Base-by-base conservation (phyloP, 2,113 vertebrate genomes). In the Periophthalmus modestus region DNA sequence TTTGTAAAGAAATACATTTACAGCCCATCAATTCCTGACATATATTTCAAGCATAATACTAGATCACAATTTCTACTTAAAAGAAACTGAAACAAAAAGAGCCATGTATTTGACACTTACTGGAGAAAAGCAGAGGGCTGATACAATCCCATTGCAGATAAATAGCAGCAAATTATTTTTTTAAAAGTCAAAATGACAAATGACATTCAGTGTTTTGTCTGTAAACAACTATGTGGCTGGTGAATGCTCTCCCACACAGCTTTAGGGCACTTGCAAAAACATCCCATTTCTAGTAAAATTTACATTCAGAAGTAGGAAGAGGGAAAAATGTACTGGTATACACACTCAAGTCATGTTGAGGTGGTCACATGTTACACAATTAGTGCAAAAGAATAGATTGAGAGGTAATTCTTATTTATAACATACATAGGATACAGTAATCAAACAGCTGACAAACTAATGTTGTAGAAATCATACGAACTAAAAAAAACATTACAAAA, bases 381-480 rank as follows among this genome's bases (percentile, higher is more conserved):
- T 82, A 84, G 91, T 92, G 89, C 90, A 92, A 90, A 88, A 85
- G 52, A 78, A 48, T 43, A 77, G 52, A 81, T 43, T 14, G 59
- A 79, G 90, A 90, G 87, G 89, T 91, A 78, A 85, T 79, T 47
- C 80, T 71, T 71, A 72, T 55, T 10, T 55, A 19, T n/a, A 3
- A 55, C 16, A 55, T 54, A 54, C 19, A 21, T 55, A 55, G 19
- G n/a, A 55, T 7, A 43, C 33, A 5, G 7, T 55, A n/a, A 59
- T 59, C 72, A n/a, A 73, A 75, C 19, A 34, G 14, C 33, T 46
- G 28, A 59, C 46, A 77, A 50, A 39, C 50, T 76, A 47, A 21
- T 18, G 4, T 1, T 19, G 21, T 36, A 63, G 2, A 24, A 15
- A 63, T 63, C 11, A 77, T 1, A 23, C 52, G 46, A 63, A 80